A percentile compares a stretch with the other conserved stretches of the same genome.
These are phyloP conservation scores for Hydropotes inermis DNA, from an alignment of 2,113 vertebrate species.

Conservation along the genomic window DNA sequence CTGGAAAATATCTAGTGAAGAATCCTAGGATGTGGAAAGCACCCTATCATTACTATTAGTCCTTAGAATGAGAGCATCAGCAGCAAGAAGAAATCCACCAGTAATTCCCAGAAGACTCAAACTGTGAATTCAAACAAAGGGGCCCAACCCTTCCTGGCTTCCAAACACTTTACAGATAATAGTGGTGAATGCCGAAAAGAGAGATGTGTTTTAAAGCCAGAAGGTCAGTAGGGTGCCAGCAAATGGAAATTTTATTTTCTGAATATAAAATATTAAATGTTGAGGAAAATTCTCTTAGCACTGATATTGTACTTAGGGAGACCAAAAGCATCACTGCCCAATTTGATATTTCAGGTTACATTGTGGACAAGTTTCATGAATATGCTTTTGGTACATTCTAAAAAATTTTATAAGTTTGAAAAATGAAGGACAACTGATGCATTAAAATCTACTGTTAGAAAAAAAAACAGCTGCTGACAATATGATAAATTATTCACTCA, in stretches of 20 bases:
- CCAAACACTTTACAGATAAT: not conserved
- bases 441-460: slow-evolving; percentile 67
- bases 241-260: slow-evolving; percentile 48
- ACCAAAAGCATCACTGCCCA: not conserved
- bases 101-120: not conserved
- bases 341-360: slow-evolving; percentile 5
- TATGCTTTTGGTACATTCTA: slow-evolving; percentile 46
- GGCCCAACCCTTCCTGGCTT: not conserved
- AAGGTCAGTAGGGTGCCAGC: not conserved
- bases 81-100: not conserved
- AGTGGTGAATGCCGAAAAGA: not conserved
- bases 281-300: not conserved
- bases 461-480: slow-evolving; percentile 70
- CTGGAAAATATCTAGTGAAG: not conserved
- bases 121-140: not conserved
- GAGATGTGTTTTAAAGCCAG: not conserved
- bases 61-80: not conserved
- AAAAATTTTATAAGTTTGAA: slow-evolving; percentile 29
- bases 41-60: not conserved
- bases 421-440: slow-evolving; percentile 51
- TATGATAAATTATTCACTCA: slow-evolving; percentile 79
- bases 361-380: slow-evolving; percentile 26
- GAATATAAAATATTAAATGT: slow-evolving; percentile 35
- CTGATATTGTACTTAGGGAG: not conserved
- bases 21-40: not conserved